Conservation (phyloP, 35 echinoderm and acorn worm genomes). For the Hemicentrotus pulcherrimus region DNA sequence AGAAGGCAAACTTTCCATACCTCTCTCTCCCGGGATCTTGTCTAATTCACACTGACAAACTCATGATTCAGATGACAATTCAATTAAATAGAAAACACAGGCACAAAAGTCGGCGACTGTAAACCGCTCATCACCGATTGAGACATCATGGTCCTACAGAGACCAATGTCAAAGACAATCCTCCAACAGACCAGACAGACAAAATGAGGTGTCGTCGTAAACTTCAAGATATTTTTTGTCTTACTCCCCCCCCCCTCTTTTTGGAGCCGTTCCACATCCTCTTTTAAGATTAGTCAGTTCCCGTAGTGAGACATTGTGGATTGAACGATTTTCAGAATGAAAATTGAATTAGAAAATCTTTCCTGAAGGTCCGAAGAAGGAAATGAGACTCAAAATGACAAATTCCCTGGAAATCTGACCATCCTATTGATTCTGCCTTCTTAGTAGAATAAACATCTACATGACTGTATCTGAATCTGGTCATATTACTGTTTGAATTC, state of each 20-base stretch:
- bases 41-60: not conserved
- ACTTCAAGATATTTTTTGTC: not conserved
- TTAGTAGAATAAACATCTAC: not conserved
- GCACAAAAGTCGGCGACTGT: not conserved
- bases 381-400: not conserved
- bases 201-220: not conserved
- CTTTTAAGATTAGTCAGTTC: not conserved
- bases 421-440: not conserved
- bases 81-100: not conserved
- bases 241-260: not conserved
- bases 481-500: too few relatives aligned
- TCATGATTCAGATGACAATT: not conserved
- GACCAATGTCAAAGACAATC: not conserved
- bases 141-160: not conserved
- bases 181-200: not conserved
- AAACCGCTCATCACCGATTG: not conserved
- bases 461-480: not conserved
- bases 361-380: conserved; percentile 5
- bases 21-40: not conserved
- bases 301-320: not conserved
- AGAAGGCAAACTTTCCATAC: not conserved
- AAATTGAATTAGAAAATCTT: conserved; percentile 9
- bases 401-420: not conserved
- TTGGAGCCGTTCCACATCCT: not conserved
- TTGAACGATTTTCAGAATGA: conserved; percentile 5